Evolutionary conservation across 2,113 vertebrate species (phyloP).

Genomic region (Mesitornis unicolor): DNA sequence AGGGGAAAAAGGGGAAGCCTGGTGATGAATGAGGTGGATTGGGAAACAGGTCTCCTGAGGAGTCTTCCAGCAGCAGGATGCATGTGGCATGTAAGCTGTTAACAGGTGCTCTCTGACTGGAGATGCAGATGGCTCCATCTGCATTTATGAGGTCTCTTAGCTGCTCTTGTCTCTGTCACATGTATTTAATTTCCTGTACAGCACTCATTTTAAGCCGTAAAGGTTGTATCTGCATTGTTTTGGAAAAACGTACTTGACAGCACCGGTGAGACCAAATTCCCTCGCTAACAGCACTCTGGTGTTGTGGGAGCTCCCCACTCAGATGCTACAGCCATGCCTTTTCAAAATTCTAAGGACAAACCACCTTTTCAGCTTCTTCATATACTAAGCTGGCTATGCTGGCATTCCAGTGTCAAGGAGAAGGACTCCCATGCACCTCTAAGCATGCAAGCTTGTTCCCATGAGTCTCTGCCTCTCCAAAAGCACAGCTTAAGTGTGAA

Average conservation of each 20-base stretch:
- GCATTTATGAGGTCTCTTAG: constrained; percentile 9
- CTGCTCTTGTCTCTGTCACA: constrained; percentile 10
- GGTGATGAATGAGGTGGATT: constrained; percentile 21
- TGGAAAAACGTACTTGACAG: neutral
- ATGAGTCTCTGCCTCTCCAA: neutral
- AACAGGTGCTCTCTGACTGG: constrained; percentile 50
- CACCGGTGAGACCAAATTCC: neutral
- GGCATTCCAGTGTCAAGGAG: neutral
- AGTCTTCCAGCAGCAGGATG: constrained; percentile 15
- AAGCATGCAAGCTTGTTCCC: neutral
- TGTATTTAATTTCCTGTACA: constrained; percentile 56
- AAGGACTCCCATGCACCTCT: neutral
- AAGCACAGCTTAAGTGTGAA: neutral
- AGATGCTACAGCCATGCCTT: neutral
- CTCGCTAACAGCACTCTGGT: neutral
- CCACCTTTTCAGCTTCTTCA: neutral
- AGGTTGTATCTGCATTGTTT: neutral
- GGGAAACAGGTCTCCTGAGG: constrained; percentile 28
- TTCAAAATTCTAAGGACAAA: neutral
- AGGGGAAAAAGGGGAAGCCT: neutral
- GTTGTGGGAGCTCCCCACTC: neutral
- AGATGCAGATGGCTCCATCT: constrained; percentile 32
- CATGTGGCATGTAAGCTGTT: neutral
- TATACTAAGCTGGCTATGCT: neutral
- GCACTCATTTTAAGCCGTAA: neutral